Evolutionary conservation across 1,140 invertebrate genomes (phyloP).

Genomic region (Drosophila nigromelanica): DNA sequence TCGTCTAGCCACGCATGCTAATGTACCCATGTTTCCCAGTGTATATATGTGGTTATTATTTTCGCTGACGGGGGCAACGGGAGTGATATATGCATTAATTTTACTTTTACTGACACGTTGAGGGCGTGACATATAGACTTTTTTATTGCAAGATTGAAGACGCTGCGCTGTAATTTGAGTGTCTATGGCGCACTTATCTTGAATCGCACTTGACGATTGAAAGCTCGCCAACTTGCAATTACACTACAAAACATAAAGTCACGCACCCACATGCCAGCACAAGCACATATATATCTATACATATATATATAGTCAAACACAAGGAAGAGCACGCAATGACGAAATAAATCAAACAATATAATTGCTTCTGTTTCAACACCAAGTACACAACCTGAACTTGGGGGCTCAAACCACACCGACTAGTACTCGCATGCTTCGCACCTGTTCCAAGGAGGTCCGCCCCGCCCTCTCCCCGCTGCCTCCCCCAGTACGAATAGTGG

Average conservation of each 20-base stretch:
- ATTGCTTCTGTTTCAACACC: constrained; percentile 72
- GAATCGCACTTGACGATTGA: constrained; percentile 50
- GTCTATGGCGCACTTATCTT: constrained; percentile 67
- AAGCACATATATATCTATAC: constrained; percentile 22
- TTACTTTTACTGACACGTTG: constrained; percentile 26
- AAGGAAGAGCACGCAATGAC: constrained; percentile 63
- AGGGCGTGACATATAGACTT: constrained; percentile 36
- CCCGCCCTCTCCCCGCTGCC: too few relatives aligned
- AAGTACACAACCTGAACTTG: constrained; percentile 54
- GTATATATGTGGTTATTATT: constrained; percentile 14
- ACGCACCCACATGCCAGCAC: constrained; percentile 38
- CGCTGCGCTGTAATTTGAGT: constrained; percentile 72
- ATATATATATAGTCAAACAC: background rate
- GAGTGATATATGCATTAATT: constrained; percentile 11
- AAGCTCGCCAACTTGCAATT: constrained; percentile 69
- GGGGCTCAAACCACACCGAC: constrained; percentile 13
- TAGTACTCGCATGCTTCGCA: constrained; percentile 54
- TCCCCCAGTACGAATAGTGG: constrained; percentile 24
- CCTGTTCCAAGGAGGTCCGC: constrained; percentile 53
- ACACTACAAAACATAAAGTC: constrained; percentile 48
- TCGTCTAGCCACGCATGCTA: constrained; percentile 35
- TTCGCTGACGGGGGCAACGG: background rate
- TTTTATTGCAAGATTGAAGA: constrained; percentile 48
- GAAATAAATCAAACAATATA: constrained; percentile 80
- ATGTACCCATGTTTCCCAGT: constrained; percentile 7